Evolutionary conservation across 1,140 invertebrate genomes (phyloP).

Genomic region (Drosophila persimilis): DNA sequence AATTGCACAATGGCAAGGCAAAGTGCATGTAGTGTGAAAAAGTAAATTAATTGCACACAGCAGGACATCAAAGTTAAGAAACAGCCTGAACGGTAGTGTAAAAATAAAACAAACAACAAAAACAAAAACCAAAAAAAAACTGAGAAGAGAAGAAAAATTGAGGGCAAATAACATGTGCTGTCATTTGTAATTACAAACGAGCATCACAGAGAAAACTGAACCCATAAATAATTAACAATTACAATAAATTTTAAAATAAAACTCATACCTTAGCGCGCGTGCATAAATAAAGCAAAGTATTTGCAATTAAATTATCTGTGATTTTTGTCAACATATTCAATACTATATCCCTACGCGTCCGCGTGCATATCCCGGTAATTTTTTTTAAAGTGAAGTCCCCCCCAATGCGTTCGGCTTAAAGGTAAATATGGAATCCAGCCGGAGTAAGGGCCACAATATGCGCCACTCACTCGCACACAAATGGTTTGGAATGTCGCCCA

Average conservation of each 20-base stretch:
- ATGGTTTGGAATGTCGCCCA: constrained; percentile 69
- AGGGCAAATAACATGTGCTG: constrained; percentile 47
- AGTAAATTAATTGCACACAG: constrained; percentile 69
- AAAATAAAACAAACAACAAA: constrained; percentile 9
- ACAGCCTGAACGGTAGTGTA: constrained; percentile 5
- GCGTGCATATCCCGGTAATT: constrained; percentile 28
- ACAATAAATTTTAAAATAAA: constrained; percentile 47
- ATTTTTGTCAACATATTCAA: constrained; percentile 76
- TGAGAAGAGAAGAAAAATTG: neutral
- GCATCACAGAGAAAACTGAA: constrained; percentile 7
- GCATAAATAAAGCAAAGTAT: constrained; percentile 44
- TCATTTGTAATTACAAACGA: constrained; percentile 75
- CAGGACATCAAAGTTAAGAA: constrained; percentile 48
- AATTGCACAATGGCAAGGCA: constrained; percentile 56
- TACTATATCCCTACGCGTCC: constrained; percentile 25
- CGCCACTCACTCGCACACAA: constrained; percentile 43
- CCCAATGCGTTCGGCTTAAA: constrained; percentile 43
- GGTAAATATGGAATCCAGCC: constrained; percentile 62
- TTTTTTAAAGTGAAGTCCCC: constrained; percentile 23
- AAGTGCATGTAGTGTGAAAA: constrained; percentile 68
- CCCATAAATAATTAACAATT: constrained; percentile 36
- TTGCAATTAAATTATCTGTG: constrained; percentile 78
- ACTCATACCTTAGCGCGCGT: constrained; percentile 13
- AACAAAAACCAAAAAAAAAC: constrained; percentile 17
- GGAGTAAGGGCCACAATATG: constrained; percentile 22